These are phyloP conservation scores for Taxidea taxus DNA, from an alignment of 2,113 vertebrate species.

Conservation along the genomic window DNA sequence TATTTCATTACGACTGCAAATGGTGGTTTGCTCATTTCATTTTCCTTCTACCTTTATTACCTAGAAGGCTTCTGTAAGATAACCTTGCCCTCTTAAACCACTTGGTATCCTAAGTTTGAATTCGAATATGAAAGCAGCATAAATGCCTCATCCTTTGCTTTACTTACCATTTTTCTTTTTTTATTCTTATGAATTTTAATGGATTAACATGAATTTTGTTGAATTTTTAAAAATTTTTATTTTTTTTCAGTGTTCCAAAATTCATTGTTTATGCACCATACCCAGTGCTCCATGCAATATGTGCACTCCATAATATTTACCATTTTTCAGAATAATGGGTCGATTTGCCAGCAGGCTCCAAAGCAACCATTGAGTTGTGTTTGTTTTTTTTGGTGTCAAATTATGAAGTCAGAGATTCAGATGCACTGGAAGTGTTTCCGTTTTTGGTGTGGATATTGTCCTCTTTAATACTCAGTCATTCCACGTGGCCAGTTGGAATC, in stretches of 20 bases:
- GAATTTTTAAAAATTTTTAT: too few species aligned
- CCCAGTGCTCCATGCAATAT: too few species aligned
- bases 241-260: too few species aligned
- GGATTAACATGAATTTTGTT: too few species aligned
- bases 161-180: background rate
- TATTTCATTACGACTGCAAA: background rate
- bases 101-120: background rate
- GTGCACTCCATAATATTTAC: too few species aligned
- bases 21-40: constrained; percentile 2
- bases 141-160: background rate
- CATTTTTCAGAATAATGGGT: background rate
- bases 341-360: background rate
- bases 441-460: background rate
- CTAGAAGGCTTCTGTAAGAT: background rate
- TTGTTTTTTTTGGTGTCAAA: background rate
- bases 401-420: background rate
- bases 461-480: background rate
- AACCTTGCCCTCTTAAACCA: background rate
- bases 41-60: background rate
- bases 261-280: too few species aligned
- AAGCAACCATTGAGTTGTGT: background rate
- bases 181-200: too few species aligned
- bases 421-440: background rate
- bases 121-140: background rate
- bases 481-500: background rate